Conservation (phyloP, 2,797 vertebrate species). For the Pyrocephalus nanus region DNA sequence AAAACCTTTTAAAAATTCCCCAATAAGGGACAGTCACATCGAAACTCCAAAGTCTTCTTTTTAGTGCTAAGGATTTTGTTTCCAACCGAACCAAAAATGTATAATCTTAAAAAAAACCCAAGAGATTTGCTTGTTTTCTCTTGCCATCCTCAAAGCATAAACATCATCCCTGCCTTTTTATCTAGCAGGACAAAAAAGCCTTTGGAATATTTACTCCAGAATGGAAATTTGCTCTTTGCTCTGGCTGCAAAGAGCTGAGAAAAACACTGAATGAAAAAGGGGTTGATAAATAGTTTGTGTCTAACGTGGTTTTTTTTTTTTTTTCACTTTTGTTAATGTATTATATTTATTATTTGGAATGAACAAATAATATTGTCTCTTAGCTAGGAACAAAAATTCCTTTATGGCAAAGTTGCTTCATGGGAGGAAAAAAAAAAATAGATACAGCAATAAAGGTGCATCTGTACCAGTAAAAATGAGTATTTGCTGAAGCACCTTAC, state of each 20-base stretch:
- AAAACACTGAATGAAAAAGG: neutral
- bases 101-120: neutral
- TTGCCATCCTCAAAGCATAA: neutral
- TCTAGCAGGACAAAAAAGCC: neutral
- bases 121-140: neutral
- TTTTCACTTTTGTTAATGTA: neutral
- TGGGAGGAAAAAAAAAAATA: neutral
- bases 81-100: neutral
- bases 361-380: neutral
- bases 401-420: neutral
- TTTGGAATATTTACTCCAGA: neutral
- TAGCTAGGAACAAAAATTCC: neutral
- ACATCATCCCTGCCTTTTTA: neutral
- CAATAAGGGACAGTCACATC: neutral
- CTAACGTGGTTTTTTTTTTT: neutral
- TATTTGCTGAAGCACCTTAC: neutral
- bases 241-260: neutral
- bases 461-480: neutral
- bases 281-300: neutral
- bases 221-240: neutral
- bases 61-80: neutral
- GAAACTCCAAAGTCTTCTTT: neutral
- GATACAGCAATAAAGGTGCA: neutral
- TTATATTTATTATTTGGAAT: neutral
- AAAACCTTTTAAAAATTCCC: neutral